phyloP scores from a whole-genome alignment of 2,113 vertebrate species.

The Stigmatopora nigra region DNA sequence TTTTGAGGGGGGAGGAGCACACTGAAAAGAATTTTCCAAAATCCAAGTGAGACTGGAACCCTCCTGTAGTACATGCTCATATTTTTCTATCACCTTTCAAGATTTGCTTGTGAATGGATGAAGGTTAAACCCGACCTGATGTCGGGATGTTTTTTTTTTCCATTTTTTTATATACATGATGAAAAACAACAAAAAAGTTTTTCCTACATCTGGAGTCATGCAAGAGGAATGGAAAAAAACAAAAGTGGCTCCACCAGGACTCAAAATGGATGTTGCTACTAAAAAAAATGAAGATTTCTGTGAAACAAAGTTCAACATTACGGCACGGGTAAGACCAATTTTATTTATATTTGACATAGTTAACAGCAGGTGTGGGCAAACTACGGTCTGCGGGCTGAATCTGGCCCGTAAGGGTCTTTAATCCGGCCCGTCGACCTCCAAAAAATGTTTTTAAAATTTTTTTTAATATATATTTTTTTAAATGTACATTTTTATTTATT shows the following conservation, averaged over 20 bases:
- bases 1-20: slow-evolving; percentile 43
- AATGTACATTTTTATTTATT: too few species aligned
- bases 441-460: too few species aligned
- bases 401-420: too few species aligned
- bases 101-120: slow-evolving; percentile 53
- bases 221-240: not conserved
- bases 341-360: not conserved
- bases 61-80: slow-evolving; percentile 67
- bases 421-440: too few species aligned
- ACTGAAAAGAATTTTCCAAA: slow-evolving; percentile 56
- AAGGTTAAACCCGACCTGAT: slow-evolving; percentile 61
- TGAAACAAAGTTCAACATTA: slow-evolving; percentile 14
- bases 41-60: slow-evolving; percentile 57
- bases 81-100: slow-evolving; percentile 66
- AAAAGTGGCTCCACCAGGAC: slow-evolving; percentile 19
- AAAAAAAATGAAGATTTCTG: not conserved
- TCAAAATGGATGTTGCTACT: slow-evolving; percentile 35
- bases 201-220: not conserved
- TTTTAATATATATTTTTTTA: too few species aligned
- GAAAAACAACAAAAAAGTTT: too few species aligned
- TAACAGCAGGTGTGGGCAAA: too few species aligned
- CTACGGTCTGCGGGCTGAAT: too few species aligned
- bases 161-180: not conserved
- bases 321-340: slow-evolving; percentile 36
- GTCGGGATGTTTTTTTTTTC: slow-evolving; percentile 38